phyloP scores from a whole-genome alignment of 2,797 vertebrate species.

The Zalophus californianus region DNA sequence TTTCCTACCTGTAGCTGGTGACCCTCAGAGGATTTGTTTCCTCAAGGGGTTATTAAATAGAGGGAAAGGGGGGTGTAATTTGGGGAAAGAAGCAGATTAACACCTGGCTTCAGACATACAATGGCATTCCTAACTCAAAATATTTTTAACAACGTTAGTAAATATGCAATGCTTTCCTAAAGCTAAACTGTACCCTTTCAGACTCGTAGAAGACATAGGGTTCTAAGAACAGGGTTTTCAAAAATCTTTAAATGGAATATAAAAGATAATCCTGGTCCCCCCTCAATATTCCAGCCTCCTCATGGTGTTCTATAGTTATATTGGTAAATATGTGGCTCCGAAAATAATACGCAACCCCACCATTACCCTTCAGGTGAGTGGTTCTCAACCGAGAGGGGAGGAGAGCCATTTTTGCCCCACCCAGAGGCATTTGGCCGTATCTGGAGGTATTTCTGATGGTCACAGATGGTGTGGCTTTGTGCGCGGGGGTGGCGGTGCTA shows the following conservation, averaged over 20 bases:
- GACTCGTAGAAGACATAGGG: background rate
- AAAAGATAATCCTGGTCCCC: rapidly evolving
- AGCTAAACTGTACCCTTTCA: background rate
- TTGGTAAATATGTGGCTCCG: background rate
- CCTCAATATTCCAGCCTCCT: background rate
- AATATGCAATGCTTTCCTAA: background rate
- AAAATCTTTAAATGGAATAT: background rate
- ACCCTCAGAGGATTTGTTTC: background rate
- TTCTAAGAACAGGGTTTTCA: background rate
- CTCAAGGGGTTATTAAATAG: background rate
- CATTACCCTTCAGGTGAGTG: background rate
- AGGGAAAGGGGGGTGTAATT: background rate
- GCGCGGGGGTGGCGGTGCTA: rapidly evolving
- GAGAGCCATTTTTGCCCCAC: background rate
- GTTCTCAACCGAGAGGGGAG: background rate
- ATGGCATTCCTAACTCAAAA: background rate
- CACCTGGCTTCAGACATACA: constrained; percentile 4
- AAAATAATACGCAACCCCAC: background rate
- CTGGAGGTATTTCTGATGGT: background rate
- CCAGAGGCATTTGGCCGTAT: background rate
- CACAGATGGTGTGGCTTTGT: too few relatives aligned
- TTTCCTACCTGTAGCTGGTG: background rate
- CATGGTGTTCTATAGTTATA: background rate
- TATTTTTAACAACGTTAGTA: background rate
- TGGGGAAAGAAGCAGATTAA: background rate